A percentile compares a stretch with the other conserved stretches of the same genome.
Evolutionary conservation across 2,888 invertebrate genomes (phyloP).

Genomic region (Eupithecia vulgata): DNA sequence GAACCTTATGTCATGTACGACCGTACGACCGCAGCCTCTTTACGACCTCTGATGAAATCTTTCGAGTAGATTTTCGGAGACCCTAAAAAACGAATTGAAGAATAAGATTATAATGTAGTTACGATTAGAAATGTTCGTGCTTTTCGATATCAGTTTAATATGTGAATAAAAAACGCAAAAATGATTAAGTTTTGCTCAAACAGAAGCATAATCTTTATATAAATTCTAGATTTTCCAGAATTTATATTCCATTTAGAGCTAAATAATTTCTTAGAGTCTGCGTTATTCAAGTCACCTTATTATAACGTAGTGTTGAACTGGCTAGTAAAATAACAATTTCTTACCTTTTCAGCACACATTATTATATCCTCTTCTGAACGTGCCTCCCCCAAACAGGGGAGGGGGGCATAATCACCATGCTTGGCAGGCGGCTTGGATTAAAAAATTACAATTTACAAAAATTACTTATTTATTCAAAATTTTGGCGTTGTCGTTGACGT

Average conservation of each 20-base stretch:
- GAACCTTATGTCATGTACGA: constrained; percentile 31
- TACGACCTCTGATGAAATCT: constrained; percentile 25
- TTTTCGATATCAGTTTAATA: neutral
- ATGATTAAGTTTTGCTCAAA: constrained; percentile 8
- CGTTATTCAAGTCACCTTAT: neutral
- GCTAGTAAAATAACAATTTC: neutral
- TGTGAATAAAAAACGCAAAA: neutral
- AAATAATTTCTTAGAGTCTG: neutral
- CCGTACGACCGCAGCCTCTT: constrained; percentile 22
- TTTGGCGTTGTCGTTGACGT: neutral
- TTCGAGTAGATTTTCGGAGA: constrained; percentile 15
- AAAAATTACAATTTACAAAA: neutral
- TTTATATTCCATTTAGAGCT: neutral
- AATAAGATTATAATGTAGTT: neutral
- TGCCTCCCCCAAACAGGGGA: too few species aligned
- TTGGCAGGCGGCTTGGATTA: neutral
- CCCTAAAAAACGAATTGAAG: constrained; percentile 11
- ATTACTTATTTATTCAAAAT: neutral
- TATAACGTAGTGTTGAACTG: neutral
- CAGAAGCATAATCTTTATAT: neutral
- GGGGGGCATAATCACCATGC: neutral
- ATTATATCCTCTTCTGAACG: neutral
- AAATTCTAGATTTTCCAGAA: neutral
- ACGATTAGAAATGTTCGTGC: neutral
- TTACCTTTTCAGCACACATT: neutral